Evolutionary conservation across 1,140 invertebrate genomes (phyloP), one percentile per base, ranked within the genome.

Genomic region (Stenopsyche tienmushanensis): DNA sequence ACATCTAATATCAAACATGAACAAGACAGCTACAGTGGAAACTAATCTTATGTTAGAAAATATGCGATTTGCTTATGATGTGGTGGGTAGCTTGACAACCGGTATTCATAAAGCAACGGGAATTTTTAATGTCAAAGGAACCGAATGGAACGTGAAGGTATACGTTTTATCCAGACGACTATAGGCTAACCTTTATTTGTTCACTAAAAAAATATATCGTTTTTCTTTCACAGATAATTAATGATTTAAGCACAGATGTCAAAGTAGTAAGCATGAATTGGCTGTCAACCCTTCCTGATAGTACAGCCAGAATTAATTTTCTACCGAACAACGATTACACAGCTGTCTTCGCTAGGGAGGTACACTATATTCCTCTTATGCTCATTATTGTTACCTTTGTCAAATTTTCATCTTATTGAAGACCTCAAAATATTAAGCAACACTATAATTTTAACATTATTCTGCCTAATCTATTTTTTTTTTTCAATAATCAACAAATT

Each of bases 241-340:
- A 57, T 42, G 20, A 21, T 18, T 24, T 57, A 9, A 17, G 3
- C 1, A 57, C 18, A 9, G 34, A 57, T 44, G 1, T 2, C 41
- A 57, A 42, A n/a, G 24, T 25, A 21, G 54, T 23, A 3, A n/a
- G 3, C 5, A 13, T 57, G n/a, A 9, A 42, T 7, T 10, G 1
- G 34, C 1, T 2, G 18, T 23, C 5, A 7, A 42, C 13, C 7
- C 8, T 1, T 8, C 23, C 13, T 23, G 54, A 57, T 23, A 3
- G 15, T 3, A 42, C 17, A 17, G 0, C 21, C 23, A 57, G 39
- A 44, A 57, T 57, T 1, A 20, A 15, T 42, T 57, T 57, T 57
- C 7, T 57, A 21, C 54, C 54, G 7, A 57, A 57, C 41, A 57
- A 57, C 18, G 54, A 57, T 44, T 42, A 42, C 15, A 57, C 54